Percentiles rank a stretch among this genome's conserved stretches.
phyloP scores from a whole-genome alignment of 2,113 vertebrate genomes.

The Trogon melanurus region DNA sequence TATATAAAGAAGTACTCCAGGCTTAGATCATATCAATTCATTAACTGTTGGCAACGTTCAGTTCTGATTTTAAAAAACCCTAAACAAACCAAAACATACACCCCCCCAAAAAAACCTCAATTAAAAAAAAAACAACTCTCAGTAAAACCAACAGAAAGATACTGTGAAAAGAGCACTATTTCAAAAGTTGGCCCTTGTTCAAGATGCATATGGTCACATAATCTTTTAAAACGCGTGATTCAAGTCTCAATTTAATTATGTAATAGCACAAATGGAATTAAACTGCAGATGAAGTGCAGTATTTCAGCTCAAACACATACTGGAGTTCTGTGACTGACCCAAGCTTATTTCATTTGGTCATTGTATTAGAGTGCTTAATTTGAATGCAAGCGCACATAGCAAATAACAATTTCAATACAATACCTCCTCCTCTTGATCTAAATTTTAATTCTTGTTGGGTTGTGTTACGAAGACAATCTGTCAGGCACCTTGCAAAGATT shows the following conservation, averaged over 20 bases:
- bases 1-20: constrained; percentile 73
- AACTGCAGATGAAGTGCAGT: constrained; percentile 86
- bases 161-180: constrained; percentile 79
- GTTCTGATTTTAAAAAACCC: constrained; percentile 70
- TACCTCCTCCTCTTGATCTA: background rate
- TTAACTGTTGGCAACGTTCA: constrained; percentile 79
- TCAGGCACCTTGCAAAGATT: constrained; percentile 17
- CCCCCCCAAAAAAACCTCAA: background rate
- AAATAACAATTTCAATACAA: background rate
- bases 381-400: constrained; percentile 1
- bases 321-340: constrained; percentile 71
- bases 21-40: constrained; percentile 82
- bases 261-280: constrained; percentile 96
- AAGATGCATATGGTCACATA: constrained; percentile 96
- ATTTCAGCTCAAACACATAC: constrained; percentile 75
- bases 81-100: background rate
- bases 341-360: constrained; percentile 77
- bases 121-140: background rate
- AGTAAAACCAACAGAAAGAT: constrained; percentile 74
- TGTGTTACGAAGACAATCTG: background rate
- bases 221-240: constrained; percentile 94
- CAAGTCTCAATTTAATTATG: constrained; percentile 95
- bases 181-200: constrained; percentile 87
- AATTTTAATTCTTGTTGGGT: background rate
- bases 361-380: constrained; percentile 65